phyloP scores from a whole-genome alignment of 2,888 invertebrate genomes.

The Cecidostiba fungosa region DNA sequence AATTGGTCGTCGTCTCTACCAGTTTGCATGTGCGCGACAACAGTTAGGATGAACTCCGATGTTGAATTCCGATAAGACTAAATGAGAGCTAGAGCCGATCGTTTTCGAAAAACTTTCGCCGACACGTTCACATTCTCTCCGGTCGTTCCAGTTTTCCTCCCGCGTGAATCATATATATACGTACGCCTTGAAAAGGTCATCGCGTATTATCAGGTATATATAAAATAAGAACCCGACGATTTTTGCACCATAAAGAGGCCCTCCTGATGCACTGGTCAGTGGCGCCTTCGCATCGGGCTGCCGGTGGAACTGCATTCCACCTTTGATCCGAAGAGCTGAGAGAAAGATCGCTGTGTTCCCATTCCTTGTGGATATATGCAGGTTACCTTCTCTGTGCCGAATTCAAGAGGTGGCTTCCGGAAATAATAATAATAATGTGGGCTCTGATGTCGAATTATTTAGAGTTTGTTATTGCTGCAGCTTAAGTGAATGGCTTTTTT shows the following conservation, averaged over 20 bases:
- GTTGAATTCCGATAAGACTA: not conserved
- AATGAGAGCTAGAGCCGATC: not conserved
- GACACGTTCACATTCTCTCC: not conserved
- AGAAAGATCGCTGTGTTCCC: constrained; percentile 11
- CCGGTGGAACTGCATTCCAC: constrained; percentile 59
- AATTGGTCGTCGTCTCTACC: not conserved
- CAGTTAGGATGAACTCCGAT: constrained; percentile 8
- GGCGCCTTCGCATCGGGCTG: not conserved
- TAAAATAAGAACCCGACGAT: constrained; percentile 16
- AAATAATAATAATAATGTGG: no score
- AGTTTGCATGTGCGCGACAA: not conserved
- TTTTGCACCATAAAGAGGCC: constrained; percentile 25
- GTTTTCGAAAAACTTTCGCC: constrained; percentile 10
- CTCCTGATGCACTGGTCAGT: not conserved
- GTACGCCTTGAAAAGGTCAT: not conserved
- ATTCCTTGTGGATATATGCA: not conserved
- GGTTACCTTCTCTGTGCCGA: not conserved
- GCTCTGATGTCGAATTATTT: no score
- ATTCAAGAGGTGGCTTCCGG: not conserved
- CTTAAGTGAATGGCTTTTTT: not conserved
- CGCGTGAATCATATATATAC: not conserved
- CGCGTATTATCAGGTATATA: not conserved
- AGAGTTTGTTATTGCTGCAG: no score
- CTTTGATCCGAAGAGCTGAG: constrained; percentile 40
- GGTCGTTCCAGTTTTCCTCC: not conserved